A percentile compares a stretch with the other conserved stretches of the same genome.
phyloP scores from a whole-genome alignment of 1,140 invertebrate genomes.

The Calosoma granatense region DNA sequence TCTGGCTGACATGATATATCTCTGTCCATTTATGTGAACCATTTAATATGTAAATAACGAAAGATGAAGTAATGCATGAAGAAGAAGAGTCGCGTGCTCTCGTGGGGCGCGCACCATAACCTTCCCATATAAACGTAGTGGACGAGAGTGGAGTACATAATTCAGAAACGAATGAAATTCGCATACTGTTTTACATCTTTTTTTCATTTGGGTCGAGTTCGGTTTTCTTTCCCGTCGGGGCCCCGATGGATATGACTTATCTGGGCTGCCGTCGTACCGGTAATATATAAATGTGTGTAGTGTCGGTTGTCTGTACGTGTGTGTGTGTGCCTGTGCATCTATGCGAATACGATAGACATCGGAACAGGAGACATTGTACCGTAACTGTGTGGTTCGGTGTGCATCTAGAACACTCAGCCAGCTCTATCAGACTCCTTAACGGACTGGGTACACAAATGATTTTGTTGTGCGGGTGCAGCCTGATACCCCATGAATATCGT shows the following conservation, averaged over 20 bases:
- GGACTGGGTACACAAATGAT: too few relatives aligned
- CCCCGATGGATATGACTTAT: conserved; percentile 15
- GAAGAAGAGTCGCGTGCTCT: conserved; percentile 4
- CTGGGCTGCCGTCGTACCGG: neutral
- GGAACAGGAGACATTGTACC: too few relatives aligned
- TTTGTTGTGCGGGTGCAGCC: too few relatives aligned
- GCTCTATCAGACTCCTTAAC: too few relatives aligned
- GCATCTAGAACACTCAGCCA: too few relatives aligned
- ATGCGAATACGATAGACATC: too few relatives aligned
- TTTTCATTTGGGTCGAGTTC: conserved; percentile 10
- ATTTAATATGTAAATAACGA: conserved; percentile 18
- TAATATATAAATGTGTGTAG: conserved; percentile 1
- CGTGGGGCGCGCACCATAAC: conserved; percentile 14
- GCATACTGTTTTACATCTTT: conserved; percentile 13
- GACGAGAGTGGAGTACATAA: conserved; percentile 15
- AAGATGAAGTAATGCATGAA: neutral
- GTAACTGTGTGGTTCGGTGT: too few relatives aligned
- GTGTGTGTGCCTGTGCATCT: too few relatives aligned
- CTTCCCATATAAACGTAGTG: conserved; percentile 14
- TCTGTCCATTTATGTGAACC: conserved; percentile 15
- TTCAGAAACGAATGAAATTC: conserved; percentile 15
- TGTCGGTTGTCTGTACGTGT: too few relatives aligned
- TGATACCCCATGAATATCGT: neutral
- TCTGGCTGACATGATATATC: conserved; percentile 4
- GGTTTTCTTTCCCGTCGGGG: neutral